These are phyloP conservation scores for Torymus texanus DNA, from an alignment of 2,888 invertebrate genomes.

Conservation along the genomic window DNA sequence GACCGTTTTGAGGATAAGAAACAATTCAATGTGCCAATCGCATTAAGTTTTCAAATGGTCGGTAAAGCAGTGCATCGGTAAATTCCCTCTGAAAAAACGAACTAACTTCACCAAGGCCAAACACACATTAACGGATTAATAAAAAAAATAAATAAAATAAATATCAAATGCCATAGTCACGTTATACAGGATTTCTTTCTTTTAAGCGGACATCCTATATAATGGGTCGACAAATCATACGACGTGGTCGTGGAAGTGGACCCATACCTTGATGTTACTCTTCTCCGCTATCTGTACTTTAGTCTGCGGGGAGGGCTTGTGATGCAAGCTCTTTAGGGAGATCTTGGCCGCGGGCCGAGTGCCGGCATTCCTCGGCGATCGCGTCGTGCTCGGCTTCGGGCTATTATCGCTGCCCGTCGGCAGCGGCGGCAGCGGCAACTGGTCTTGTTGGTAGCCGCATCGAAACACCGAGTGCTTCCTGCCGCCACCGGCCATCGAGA, in stretches of 20 bases:
- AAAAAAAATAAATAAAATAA: not conserved
- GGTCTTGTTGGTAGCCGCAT: conserved; percentile 32
- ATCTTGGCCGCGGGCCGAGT: conserved; percentile 27
- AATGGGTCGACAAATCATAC: conserved; percentile 32
- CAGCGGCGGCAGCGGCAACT: not conserved
- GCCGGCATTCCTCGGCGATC: conserved; percentile 20
- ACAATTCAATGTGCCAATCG: too few species aligned
- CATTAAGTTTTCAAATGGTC: too few species aligned
- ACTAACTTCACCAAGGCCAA: too few species aligned
- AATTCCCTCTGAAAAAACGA: too few species aligned
- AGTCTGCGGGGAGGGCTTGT: conserved; percentile 24
- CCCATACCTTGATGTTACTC: conserved; percentile 39
- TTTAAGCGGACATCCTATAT: too few species aligned
- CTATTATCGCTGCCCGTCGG: not conserved
- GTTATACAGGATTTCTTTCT: too few species aligned
- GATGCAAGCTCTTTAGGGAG: conserved; percentile 36
- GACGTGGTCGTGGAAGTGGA: conserved; percentile 22
- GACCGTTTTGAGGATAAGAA: too few species aligned
- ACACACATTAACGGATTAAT: not conserved
- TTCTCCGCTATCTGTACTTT: conserved; percentile 26
- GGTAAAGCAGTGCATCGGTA: too few species aligned
- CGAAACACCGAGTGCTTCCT: conserved; percentile 36
- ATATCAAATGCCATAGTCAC: not conserved
- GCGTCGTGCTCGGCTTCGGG: conserved; percentile 7
- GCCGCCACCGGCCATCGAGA: conserved; percentile 18